Conservation (phyloP, 2,797 vertebrate species). For the Danio choprae region DNA sequence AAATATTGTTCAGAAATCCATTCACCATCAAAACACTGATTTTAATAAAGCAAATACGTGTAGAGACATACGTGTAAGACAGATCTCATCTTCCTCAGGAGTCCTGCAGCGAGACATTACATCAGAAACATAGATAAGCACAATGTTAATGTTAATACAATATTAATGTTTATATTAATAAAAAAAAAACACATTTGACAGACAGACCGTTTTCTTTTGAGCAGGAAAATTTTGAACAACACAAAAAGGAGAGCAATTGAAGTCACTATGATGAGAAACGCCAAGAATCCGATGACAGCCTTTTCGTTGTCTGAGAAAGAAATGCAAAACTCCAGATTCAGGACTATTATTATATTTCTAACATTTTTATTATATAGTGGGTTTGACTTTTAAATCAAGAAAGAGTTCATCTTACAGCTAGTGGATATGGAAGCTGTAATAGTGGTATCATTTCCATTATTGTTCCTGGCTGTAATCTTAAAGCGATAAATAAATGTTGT, state of each 20-base stretch:
- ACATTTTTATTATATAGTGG: too few relatives aligned
- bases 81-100: conserved; percentile 66
- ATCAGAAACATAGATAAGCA: not conserved
- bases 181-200: not conserved
- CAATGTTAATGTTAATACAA: not conserved
- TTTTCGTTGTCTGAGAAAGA: conserved; percentile 82
- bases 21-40: not conserved
- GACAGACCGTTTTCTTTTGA: conserved; percentile 78
- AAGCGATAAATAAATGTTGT: not conserved
- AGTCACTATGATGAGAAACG: conserved; percentile 87
- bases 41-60: not conserved
- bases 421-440: rapidly evolving
- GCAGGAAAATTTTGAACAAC: conserved; percentile 88
- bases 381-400: not conserved
- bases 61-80: conserved; percentile 72
- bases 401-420: conserved; percentile 36
- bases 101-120: conserved; percentile 57
- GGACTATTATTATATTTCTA: too few relatives aligned
- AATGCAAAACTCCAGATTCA: not conserved
- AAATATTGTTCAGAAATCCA: not conserved
- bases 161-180: too few relatives aligned
- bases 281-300: conserved; percentile 85
- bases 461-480: conserved; percentile 12
- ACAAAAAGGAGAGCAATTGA: conserved; percentile 86
- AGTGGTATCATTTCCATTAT: not conserved